Evolutionary conservation across 1,140 invertebrate genomes (phyloP).

Genomic region (Pygmarrhopalites habei): DNA sequence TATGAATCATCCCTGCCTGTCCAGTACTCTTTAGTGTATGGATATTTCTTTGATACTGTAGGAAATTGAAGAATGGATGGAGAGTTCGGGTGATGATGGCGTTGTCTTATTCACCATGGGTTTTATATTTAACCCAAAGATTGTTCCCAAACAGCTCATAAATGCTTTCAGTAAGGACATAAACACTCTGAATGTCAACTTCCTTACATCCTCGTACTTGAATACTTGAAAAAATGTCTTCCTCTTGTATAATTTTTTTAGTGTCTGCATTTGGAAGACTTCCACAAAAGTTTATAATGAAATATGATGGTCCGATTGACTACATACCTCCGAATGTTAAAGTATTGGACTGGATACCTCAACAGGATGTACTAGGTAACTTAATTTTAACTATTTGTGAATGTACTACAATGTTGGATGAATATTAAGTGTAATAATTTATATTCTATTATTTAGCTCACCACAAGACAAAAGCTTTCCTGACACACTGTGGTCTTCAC

Average conservation of each 20-base stretch:
- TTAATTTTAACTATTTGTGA: neutral
- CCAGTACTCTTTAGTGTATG: too few species aligned
- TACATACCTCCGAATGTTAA: conserved; percentile 41
- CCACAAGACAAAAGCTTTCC: conserved; percentile 41
- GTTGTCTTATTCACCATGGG: conserved; percentile 43
- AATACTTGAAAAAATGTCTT: too few species aligned
- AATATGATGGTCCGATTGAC: conserved; percentile 40
- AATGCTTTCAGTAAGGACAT: conserved; percentile 36
- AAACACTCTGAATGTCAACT: too few species aligned
- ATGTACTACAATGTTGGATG: too few species aligned
- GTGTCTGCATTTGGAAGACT: conserved; percentile 39
- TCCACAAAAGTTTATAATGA: conserved; percentile 41
- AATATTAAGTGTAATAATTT: too few species aligned
- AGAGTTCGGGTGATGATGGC: conserved; percentile 41
- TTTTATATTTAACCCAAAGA: conserved; percentile 42
- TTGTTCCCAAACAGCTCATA: conserved; percentile 39
- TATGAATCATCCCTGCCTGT: too few species aligned
- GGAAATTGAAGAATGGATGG: conserved; percentile 41
- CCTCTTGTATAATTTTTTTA: too few species aligned
- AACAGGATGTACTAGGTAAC: conserved; percentile 42
- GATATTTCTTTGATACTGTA: conserved; percentile 21
- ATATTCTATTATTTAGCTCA: too few species aligned
- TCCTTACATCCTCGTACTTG: too few species aligned
- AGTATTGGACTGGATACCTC: conserved; percentile 41
- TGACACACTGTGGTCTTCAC: conserved; percentile 46